These are phyloP conservation scores for Drosophila rellima DNA, from an alignment of 2,888 invertebrate genomes.

Conservation along the genomic window DNA sequence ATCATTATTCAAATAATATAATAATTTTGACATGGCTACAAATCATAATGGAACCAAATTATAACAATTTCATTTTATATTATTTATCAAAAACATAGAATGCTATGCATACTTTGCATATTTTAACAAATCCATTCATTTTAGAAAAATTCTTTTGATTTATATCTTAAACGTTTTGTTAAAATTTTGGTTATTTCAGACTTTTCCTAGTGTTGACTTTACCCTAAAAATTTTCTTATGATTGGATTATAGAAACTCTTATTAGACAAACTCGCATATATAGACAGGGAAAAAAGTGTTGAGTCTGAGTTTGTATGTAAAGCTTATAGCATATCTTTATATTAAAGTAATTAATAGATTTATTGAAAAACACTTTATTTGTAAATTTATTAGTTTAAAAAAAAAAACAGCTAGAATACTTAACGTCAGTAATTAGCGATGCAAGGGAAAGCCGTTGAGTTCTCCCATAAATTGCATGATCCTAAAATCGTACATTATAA, in stretches of 20 bases:
- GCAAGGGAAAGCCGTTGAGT: background rate
- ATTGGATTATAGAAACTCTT: background rate
- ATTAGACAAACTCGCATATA: background rate
- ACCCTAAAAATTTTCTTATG: background rate
- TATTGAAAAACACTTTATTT: conserved; percentile 25
- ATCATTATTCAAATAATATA: background rate
- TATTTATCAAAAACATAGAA: too few relatives aligned
- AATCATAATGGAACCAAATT: background rate
- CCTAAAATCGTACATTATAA: background rate
- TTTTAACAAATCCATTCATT: too few relatives aligned
- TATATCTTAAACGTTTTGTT: too few relatives aligned
- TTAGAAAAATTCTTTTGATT: background rate
- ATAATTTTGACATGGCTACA: background rate
- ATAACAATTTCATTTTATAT: background rate
- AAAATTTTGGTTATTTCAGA: background rate
- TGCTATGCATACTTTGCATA: too few relatives aligned
- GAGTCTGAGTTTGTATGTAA: background rate
- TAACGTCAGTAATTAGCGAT: conserved; percentile 28
- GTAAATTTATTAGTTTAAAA: conserved; percentile 37
- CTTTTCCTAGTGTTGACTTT: background rate
- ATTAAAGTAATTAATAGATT: background rate
- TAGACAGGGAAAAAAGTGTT: background rate
- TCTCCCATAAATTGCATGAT: background rate
- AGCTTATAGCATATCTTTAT: background rate
- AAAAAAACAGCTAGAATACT: conserved; percentile 55